Conservation (phyloP, 1,140 invertebrate species). For the Megalopta genalis region DNA sequence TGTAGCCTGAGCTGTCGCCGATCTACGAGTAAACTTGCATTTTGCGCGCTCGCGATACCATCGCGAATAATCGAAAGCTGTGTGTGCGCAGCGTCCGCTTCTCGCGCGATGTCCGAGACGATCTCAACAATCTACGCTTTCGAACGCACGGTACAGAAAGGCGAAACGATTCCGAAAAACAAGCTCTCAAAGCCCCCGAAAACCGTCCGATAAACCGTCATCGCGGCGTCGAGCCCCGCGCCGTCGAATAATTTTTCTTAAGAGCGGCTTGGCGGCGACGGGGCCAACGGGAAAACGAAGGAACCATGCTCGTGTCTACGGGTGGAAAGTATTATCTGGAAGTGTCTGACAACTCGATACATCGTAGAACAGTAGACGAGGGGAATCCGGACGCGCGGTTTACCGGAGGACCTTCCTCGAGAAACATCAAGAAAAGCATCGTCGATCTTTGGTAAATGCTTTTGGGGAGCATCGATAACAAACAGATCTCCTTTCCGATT, state of each 20-base stretch:
- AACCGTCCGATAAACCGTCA: not conserved
- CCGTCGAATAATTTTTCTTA: constrained; percentile 4
- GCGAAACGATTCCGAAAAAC: constrained; percentile 26
- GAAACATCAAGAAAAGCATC: constrained; percentile 23
- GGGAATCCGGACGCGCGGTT: constrained; percentile 2
- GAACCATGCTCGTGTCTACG: constrained; percentile 13
- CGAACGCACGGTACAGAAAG: no score
- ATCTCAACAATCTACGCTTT: constrained; percentile 30
- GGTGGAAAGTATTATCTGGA: constrained; percentile 33
- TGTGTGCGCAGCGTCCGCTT: not conserved
- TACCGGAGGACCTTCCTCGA: not conserved
- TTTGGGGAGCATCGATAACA: not conserved
- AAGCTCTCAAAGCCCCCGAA: not conserved
- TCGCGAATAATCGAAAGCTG: not conserved
- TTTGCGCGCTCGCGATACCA: not conserved
- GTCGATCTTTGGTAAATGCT: constrained; percentile 14
- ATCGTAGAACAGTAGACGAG: constrained; percentile 22
- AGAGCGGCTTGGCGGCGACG: no score
- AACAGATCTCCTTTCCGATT: not conserved
- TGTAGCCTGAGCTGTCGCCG: not conserved
- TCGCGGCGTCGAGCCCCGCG: constrained; percentile 21
- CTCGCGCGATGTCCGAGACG: constrained; percentile 14
- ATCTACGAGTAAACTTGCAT: not conserved
- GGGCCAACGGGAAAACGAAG: constrained; percentile 6
- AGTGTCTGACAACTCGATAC: constrained; percentile 40